Base-by-base conservation (phyloP, 2,888 invertebrate genomes). In the Oscheius sp. region DNA sequence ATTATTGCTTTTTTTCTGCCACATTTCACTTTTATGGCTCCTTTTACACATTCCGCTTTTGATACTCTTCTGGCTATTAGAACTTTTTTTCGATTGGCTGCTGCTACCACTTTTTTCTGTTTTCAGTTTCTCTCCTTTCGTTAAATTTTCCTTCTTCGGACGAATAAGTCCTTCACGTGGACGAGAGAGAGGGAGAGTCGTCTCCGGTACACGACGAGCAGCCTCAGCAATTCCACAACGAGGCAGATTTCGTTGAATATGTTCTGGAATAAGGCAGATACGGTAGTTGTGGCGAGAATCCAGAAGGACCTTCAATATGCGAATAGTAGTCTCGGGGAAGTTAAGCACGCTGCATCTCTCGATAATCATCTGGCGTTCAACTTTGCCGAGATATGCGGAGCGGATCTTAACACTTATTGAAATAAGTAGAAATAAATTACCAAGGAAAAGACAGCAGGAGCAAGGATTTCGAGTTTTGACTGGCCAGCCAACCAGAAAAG, bases 401-500 rank as follows among this genome's bases (percentile, higher is more conserved):
- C 64, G 59, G 20, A 59, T n/a, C 59, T 59, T 3, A 38, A 57
- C 30, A 57, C n/a, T 57, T 5, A 57, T 14, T 36, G 12, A 12
- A 36, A 38, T 12, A 33, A 59, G 12, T 38, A 4, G n/a, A 17
- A 59, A 6, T 12, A 33, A 28, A 12, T 33, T 8, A 64, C 64
- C 33, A 64, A 28, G 8, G 24, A 14, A 30, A 64, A 64, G 32
- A 64, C 51, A 22, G 64, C 64, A 17, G 54, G 51, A 8, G 51
- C 64, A 6, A 44, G 28, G 6, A n/a, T 14, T 5, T 51, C 64
- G 17, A 24, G 1, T 8, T 50, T 17, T 2, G n/a, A 8, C 44
- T 64, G 64, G 5, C 26, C 26, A 41, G 41, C 64, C 26, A 64
- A 51, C 51, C 51, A 64, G 51, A 22, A 36, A 17, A 64, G 64